These are phyloP conservation scores for Phyllotreta striolata DNA, from an alignment of 2,888 invertebrate genomes.

Conservation along the genomic window DNA sequence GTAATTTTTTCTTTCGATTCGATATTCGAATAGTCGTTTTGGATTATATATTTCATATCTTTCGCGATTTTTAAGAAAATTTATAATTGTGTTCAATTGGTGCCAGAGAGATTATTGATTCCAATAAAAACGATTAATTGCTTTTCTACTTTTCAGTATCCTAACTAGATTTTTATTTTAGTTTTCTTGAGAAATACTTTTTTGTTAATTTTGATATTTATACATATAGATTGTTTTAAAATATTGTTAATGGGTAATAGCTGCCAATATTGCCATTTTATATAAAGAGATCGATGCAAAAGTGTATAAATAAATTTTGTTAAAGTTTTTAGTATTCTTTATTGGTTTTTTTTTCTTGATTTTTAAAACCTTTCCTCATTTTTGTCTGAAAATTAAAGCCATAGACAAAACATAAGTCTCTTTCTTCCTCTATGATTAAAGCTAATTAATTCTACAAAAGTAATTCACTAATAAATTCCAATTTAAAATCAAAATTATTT, in stretches of 20 bases:
- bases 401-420: too few species aligned
- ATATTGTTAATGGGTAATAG: slow-evolving; percentile 39
- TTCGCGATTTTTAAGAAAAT: too few species aligned
- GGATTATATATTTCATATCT: too few species aligned
- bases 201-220: slow-evolving; percentile 40
- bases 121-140: slow-evolving; percentile 15
- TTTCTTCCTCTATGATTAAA: too few species aligned
- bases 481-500: too few species aligned
- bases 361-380: slow-evolving; percentile 5
- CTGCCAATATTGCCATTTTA: slow-evolving; percentile 44
- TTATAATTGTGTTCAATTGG: slow-evolving; percentile 18
- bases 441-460: too few species aligned
- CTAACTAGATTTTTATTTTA: slow-evolving; percentile 18
- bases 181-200: slow-evolving; percentile 23
- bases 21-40: slow-evolving; percentile 6
- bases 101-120: slow-evolving; percentile 13
- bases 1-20: slow-evolving; percentile 21
- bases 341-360: slow-evolving; percentile 31
- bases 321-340: slow-evolving; percentile 40
- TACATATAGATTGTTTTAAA: slow-evolving; percentile 39
- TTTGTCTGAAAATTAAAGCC: background rate
- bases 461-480: too few species aligned
- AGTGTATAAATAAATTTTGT: slow-evolving; percentile 43
- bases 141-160: slow-evolving; percentile 15
- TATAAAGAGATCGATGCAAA: slow-evolving; percentile 39